phyloP scores from a whole-genome alignment of 2,113 vertebrate genomes.

The Psammodynastes pulverulentus region DNA sequence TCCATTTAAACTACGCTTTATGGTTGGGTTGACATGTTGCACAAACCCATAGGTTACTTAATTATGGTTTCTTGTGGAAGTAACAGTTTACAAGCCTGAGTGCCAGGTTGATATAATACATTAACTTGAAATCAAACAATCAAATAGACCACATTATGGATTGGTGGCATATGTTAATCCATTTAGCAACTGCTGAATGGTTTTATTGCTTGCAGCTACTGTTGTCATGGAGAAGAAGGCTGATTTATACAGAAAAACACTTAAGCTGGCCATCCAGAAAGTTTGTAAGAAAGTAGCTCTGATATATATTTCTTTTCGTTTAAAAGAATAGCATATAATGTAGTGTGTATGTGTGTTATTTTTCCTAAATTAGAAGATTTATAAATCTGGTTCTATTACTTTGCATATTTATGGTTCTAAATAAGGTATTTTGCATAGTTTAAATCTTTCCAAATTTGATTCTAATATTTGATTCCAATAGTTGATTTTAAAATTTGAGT shows the following conservation, averaged over 20 bases:
- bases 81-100: neutral
- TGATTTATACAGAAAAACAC: neutral
- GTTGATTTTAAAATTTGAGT: neutral
- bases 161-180: neutral
- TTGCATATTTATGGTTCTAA: neutral
- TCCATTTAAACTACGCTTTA: neutral
- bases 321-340: neutral
- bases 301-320: neutral
- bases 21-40: neutral
- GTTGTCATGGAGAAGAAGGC: neutral
- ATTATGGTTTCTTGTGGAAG: neutral
- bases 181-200: neutral
- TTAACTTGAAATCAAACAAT: neutral
- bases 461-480: neutral
- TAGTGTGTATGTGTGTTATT: neutral
- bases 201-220: neutral
- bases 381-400: neutral
- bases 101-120: neutral
- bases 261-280: neutral
- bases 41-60: neutral
- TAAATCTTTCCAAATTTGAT: neutral
- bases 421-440: neutral
- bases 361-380: neutral
- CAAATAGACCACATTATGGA: neutral
- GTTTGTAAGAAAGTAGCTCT: neutral